Base-by-base conservation (phyloP, 2,113 vertebrate genomes). In the Eira barbara region DNA sequence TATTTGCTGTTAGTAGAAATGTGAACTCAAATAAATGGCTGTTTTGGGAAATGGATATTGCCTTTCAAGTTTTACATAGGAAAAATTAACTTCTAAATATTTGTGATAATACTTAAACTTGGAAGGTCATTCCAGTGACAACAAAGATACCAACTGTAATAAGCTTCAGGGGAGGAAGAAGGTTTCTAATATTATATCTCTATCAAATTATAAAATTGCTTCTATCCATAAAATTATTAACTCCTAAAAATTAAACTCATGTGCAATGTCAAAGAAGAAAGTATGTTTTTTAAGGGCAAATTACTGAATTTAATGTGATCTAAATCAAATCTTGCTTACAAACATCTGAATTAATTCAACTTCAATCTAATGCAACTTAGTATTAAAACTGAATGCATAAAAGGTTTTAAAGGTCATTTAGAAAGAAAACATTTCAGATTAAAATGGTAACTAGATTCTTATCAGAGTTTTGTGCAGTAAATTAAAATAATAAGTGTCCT, bases 401-500 rank as follows among this genome's bases (percentile, higher is more conserved):
- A 65, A 89, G 21, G 4, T 85, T 86, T 81, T 71, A 78, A 95
- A 73, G 27, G 42, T 18, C 29, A 81, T 65, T 88, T 92, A 63
- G 42, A 89, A 91, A 3, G 55, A 89, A 89, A 94, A 67, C 20
- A 73, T 61, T 57, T 65, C 11, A 96, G 93, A 89, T 95, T 89
- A 86, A 96, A 96, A 83, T 36, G 91, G 25, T 97, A 86, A 92
- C n/a, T 81, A 92, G 79, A 71, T 84, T 95, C 84, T 95, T 83
- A 97, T 81, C 27, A 94, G 29, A 45, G 84, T 74, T 94, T 97
- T 52, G 34, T 82, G 82, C 17, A 89, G 12, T 85, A 25, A 94
- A 92, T 97, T 95, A 92, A 97, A 95, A 96, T 94, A 97, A 91
- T 81, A 95, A 65, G 63, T 89, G 63, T 82, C 65, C 39, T 85